phyloP scores from a whole-genome alignment of 2,113 vertebrate genomes.

The Lepisosteus osseus region DNA sequence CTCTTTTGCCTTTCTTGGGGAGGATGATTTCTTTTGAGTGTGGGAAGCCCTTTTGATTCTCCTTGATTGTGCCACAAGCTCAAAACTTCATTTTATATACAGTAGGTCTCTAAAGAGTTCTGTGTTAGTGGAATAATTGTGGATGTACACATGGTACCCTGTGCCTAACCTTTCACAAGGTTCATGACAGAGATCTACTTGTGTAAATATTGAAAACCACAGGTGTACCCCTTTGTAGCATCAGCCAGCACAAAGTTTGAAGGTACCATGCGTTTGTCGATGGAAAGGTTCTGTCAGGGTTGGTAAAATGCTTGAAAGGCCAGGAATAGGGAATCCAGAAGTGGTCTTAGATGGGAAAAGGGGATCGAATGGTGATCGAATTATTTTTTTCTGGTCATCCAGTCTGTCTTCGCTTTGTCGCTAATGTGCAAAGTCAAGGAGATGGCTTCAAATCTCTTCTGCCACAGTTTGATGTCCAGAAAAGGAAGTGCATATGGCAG shows the following conservation, averaged over 20 bases:
- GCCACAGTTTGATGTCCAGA: neutral
- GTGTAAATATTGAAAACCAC: conserved; percentile 9
- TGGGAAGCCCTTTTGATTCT: too few relatives aligned
- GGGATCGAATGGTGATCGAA: neutral
- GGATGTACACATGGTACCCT: too few relatives aligned
- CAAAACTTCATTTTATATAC: too few relatives aligned
- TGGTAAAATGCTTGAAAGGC: conserved; percentile 12
- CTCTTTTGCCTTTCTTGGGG: too few relatives aligned
- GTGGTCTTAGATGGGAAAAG: neutral
- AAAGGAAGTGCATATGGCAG: too few relatives aligned
- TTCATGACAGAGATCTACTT: neutral
- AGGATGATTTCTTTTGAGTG: too few relatives aligned
- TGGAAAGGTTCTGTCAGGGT: neutral
- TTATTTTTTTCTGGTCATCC: neutral
- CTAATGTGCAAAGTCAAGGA: conserved; percentile 10
- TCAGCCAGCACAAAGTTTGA: conserved; percentile 26
- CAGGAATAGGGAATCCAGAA: neutral
- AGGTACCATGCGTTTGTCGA: conserved; percentile 13
- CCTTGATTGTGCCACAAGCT: too few relatives aligned
- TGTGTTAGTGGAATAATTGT: too few relatives aligned
- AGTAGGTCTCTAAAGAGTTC: too few relatives aligned
- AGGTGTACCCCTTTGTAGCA: conserved; percentile 1
- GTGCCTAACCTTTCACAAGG: too few relatives aligned
- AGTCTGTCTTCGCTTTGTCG: neutral
- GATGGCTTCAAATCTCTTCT: conserved; percentile 11